A percentile compares a stretch with the other conserved stretches of the same genome.
These are phyloP conservation scores for Centropyge bicolor DNA, from an alignment of 2,797 vertebrate genomes.

Conservation along the genomic window DNA sequence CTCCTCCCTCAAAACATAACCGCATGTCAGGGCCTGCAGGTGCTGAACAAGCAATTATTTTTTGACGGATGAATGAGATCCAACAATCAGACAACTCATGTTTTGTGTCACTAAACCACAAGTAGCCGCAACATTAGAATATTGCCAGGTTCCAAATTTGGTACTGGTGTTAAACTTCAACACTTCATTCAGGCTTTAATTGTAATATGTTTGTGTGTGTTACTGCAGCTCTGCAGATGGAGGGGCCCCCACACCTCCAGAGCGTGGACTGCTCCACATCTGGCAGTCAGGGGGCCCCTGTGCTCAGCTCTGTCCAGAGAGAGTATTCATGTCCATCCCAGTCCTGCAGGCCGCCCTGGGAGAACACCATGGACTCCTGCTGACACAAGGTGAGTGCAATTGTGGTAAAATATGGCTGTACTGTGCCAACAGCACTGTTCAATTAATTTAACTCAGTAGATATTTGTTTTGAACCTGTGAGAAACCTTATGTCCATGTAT, in stretches of 20 bases:
- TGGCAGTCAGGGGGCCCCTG: conserved; percentile 87
- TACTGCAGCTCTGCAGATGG: conserved; percentile 76
- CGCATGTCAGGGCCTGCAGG: conserved; percentile 25
- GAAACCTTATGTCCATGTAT: background rate
- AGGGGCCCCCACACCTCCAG: conserved; percentile 79
- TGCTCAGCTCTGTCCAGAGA: conserved; percentile 85
- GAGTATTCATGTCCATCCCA: conserved; percentile 87
- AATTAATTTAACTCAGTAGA: background rate
- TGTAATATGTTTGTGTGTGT: conserved; percentile 11
- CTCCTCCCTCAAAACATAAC: conserved; percentile 9
- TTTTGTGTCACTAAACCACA: background rate
- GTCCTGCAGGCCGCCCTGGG: conserved; percentile 93
- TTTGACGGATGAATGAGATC: conserved; percentile 10
- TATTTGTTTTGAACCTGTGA: background rate
- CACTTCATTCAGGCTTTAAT: background rate
- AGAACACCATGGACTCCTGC: conserved; percentile 90
- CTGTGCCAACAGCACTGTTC: background rate
- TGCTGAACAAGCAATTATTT: background rate
- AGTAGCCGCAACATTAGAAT: background rate
- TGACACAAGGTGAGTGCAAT: conserved; percentile 88
- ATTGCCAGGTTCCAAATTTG: background rate
- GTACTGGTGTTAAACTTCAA: background rate
- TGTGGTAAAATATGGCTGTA: background rate
- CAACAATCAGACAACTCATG: background rate
- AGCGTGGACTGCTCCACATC: conserved; percentile 90